Conservation (phyloP, 2,888 invertebrate genomes). For the Escarpia spicata region DNA sequence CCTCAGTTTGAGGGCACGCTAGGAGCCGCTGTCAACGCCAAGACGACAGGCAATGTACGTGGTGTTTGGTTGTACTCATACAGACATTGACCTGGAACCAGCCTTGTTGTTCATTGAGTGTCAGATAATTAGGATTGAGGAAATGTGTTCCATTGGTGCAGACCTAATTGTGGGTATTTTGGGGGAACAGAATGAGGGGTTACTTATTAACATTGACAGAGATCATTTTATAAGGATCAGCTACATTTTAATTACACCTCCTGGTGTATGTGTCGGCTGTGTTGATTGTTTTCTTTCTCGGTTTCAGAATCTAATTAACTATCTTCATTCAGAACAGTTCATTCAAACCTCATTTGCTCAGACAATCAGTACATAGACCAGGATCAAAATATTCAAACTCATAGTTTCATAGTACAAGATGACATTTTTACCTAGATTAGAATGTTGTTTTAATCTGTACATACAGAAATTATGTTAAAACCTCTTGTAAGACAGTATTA, state of each 20-base stretch:
- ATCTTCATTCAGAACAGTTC: neutral
- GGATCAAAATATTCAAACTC: neutral
- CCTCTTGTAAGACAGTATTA: too few species aligned
- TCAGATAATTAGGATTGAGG: neutral
- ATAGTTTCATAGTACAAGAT: too few species aligned
- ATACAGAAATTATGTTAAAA: too few species aligned
- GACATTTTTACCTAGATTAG: too few species aligned
- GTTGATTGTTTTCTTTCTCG: conserved; percentile 2
- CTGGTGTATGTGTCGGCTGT: neutral
- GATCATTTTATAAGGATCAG: neutral
- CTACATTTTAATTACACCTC: neutral
- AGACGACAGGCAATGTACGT: conserved; percentile 26
- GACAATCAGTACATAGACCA: neutral
- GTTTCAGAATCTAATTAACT: neutral
- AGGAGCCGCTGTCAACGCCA: conserved; percentile 32
- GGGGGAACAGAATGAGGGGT: neutral
- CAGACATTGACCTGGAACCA: neutral
- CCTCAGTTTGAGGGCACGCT: conserved; percentile 30
- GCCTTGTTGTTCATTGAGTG: neutral
- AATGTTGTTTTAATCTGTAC: too few species aligned
- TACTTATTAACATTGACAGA: neutral
- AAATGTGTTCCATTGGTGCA: neutral
- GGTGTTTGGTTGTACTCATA: neutral
- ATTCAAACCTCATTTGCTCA: neutral
- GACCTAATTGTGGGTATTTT: neutral